phyloP scores from a whole-genome alignment of 2,797 vertebrate species.

The Falco peregrinus region DNA sequence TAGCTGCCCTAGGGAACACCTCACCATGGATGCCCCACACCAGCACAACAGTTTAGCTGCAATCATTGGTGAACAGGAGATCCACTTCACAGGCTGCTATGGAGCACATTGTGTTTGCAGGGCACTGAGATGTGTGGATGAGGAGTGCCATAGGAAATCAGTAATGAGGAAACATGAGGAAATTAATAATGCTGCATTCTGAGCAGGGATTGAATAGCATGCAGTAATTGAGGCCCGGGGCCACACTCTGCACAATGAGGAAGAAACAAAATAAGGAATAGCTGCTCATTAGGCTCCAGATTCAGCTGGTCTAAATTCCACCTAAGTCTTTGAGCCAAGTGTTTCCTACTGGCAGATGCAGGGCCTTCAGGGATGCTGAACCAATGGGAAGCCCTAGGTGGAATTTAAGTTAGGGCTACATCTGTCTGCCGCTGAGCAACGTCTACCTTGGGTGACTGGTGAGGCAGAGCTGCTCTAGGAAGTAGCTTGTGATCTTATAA shows the following conservation, averaged over 20 bases:
- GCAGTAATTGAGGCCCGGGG: conserved; percentile 41
- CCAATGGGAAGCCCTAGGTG: neutral
- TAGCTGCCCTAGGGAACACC: neutral
- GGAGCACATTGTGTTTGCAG: neutral
- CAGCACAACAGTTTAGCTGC: neutral
- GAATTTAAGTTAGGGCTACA: neutral
- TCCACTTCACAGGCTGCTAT: neutral
- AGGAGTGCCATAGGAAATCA: conserved; percentile 38
- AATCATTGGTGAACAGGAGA: neutral
- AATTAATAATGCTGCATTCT: conserved; percentile 52
- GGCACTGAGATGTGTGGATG: neutral
- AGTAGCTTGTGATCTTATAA: neutral
- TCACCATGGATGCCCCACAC: rapidly evolving
- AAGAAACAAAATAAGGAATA: conserved; percentile 63
- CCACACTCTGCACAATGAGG: conserved; percentile 52
- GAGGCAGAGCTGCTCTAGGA: neutral
- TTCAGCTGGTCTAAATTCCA: conserved; percentile 55
- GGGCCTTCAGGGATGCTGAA: neutral
- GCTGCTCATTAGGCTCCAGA: conserved; percentile 48
- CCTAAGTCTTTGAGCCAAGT: conserved; percentile 38
- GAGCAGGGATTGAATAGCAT: conserved; percentile 43
- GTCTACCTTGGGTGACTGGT: neutral
- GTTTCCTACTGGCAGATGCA: neutral
- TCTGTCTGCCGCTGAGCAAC: neutral
- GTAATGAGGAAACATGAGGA: conserved; percentile 32